Percentiles rank a stretch among this genome's conserved stretches.
Evolutionary conservation across 1,140 invertebrate genomes (phyloP).

Genomic region (Vollenhovia emeryi): DNA sequence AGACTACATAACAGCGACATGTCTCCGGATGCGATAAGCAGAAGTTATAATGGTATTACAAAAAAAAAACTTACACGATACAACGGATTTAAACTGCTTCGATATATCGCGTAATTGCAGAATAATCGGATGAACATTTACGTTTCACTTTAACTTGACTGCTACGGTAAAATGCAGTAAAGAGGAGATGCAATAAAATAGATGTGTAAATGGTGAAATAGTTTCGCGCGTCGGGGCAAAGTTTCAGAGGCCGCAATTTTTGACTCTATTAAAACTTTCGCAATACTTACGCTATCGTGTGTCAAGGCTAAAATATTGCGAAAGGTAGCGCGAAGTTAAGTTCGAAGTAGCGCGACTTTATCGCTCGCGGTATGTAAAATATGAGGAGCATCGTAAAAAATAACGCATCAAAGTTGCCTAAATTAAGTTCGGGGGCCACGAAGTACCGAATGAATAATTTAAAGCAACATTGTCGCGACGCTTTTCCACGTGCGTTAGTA

Average conservation of each 20-base stretch:
- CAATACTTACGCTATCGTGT: slow-evolving; percentile 21
- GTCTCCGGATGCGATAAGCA: neutral
- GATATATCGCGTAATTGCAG: neutral
- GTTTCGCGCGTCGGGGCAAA: neutral
- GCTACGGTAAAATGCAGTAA: neutral
- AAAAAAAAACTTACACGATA: neutral
- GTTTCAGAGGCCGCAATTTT: slow-evolving; percentile 9
- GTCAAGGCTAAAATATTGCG: slow-evolving; percentile 30
- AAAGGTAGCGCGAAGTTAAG: neutral
- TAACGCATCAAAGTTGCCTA: neutral
- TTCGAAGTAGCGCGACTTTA: slow-evolving; percentile 12
- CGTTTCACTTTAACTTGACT: neutral
- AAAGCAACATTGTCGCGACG: neutral
- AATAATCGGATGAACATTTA: neutral
- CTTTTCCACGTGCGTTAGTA: neutral
- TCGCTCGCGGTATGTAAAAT: slow-evolving; percentile 2
- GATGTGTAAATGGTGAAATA: neutral
- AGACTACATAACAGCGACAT: neutral
- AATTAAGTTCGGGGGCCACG: neutral
- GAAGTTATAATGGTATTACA: neutral
- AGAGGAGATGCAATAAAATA: neutral
- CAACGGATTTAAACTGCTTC: neutral
- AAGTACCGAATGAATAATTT: slow-evolving; percentile 7
- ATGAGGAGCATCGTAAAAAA: slow-evolving; percentile 8
- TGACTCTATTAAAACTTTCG: slow-evolving; percentile 40